phyloP scores from a whole-genome alignment of 2,888 invertebrate genomes.

The Watsonalla binaria region DNA sequence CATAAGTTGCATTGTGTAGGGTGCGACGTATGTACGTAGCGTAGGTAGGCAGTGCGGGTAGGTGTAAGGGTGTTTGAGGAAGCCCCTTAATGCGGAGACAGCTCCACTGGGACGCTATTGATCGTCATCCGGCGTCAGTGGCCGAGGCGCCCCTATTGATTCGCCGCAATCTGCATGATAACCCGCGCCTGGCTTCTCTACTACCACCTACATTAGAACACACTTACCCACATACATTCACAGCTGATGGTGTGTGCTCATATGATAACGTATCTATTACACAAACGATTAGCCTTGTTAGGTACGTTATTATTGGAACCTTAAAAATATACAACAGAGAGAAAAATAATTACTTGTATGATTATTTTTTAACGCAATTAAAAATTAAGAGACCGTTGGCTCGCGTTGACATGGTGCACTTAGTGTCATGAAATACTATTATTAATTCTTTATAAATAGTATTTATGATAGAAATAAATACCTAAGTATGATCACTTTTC shows the following conservation, averaged over 20 bases:
- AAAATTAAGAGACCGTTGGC: too few species aligned
- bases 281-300: background rate
- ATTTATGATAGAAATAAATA: too few species aligned
- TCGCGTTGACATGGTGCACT: too few species aligned
- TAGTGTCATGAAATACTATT: too few species aligned
- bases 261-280: slow-evolving; percentile 29
- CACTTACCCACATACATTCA: slow-evolving; percentile 37
- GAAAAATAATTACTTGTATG: too few species aligned
- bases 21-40: slow-evolving; percentile 33
- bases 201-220: slow-evolving; percentile 48
- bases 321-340: background rate
- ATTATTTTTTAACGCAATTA: too few species aligned
- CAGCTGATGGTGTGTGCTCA: slow-evolving; percentile 20
- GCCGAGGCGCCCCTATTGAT: slow-evolving; percentile 75
- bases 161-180: slow-evolving; percentile 79
- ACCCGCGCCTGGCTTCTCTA: slow-evolving; percentile 69
- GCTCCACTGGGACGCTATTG: slow-evolving; percentile 75
- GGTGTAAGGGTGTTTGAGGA: slow-evolving; percentile 76
- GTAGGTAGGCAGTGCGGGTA: slow-evolving; percentile 61
- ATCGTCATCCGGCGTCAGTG: slow-evolving; percentile 77
- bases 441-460: too few species aligned
- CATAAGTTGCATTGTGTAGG: slow-evolving; percentile 7
- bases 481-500: too few species aligned
- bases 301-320: background rate
- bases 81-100: slow-evolving; percentile 77